Base-by-base conservation (phyloP, 1,140 invertebrate species). In the Probaryconus sp. region DNA sequence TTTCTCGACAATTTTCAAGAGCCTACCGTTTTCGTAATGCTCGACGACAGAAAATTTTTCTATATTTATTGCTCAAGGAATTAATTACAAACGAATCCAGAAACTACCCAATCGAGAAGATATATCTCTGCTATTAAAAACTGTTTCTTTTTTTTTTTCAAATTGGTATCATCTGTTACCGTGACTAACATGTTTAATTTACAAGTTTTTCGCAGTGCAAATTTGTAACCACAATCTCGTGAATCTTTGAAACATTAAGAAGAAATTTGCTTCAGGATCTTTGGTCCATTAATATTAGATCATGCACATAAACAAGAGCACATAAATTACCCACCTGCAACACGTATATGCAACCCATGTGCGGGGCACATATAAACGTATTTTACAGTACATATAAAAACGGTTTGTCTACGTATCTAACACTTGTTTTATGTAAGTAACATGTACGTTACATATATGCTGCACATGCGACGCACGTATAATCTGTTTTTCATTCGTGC, bases 201-300 rank as follows among this genome's bases (percentile, higher is more conserved):
- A n/a, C n/a, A n/a, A n/a, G n/a, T n/a, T n/a, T n/a, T n/a, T n/a
- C n/a, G n/a, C n/a, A n/a, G n/a, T n/a, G n/a, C n/a, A n/a, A n/a
- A n/a, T n/a, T n/a, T n/a, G n/a, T 24, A 37, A 51, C 38, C 42
- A 7, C 4, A 20, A 43, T 33, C 40, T 35, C 26, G 21, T 58
- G 40, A 58, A 58, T 58, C 40, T 58, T 58, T 43, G 10, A 58
- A 38, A 53, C 21, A 21, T 16, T 33, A 11, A 10, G 20, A 47
- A 60, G 55, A 60, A 47, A 47, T 45, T 60, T 60, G 40, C 55
- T 47, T 30, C n/a, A 14, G 30, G 9, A 18, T 50, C 35, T 38
- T 61, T 61, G 24, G 35, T 61, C n/a, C 37, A 63, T 63, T 63
- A 63, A 63, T 50, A 50, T 50, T 63, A 6, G 26, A 50, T 42